phyloP scores from a whole-genome alignment of 2,113 vertebrate species.

The Hypanus sabinus region DNA sequence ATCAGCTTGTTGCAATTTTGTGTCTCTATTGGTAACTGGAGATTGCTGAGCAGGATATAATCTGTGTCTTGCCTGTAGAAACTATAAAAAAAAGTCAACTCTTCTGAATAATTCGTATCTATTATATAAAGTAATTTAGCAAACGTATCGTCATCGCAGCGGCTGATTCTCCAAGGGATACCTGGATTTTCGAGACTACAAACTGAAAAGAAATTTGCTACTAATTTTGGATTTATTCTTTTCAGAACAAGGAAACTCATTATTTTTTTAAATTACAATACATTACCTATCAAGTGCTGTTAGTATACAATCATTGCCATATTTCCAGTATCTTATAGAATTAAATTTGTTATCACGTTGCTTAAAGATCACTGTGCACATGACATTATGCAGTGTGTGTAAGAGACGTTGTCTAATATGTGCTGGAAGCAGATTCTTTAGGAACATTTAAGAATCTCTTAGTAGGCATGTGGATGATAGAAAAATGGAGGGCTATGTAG shows the following conservation, averaged over 20 bases:
- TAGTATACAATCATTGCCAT: not conserved
- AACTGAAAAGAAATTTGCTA: not conserved
- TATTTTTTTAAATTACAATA: not conserved
- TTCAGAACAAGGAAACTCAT: not conserved
- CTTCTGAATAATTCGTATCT: not conserved
- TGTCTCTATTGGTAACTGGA: not conserved
- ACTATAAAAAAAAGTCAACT: not conserved
- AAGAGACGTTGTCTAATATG: not conserved
- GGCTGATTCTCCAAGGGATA: not conserved
- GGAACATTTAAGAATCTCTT: too few species aligned
- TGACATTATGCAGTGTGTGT: too few species aligned
- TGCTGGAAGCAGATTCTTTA: not conserved
- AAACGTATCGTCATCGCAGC: not conserved
- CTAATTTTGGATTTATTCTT: not conserved
- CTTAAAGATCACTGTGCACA: not conserved
- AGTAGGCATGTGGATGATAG: too few species aligned
- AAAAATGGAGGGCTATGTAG: too few species aligned
- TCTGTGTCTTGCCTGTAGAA: not conserved
- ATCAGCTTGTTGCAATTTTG: not conserved
- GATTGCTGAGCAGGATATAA: conserved; percentile 16
- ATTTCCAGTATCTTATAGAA: not conserved
- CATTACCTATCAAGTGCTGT: not conserved
- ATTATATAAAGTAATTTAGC: not conserved
- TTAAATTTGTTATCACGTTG: not conserved
- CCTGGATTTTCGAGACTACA: not conserved